Percentiles rank a stretch among this genome's conserved stretches.
These are phyloP conservation scores for Cyrtorhinus lividipennis DNA, from an alignment of 1,140 invertebrate species.

Conservation along the genomic window DNA sequence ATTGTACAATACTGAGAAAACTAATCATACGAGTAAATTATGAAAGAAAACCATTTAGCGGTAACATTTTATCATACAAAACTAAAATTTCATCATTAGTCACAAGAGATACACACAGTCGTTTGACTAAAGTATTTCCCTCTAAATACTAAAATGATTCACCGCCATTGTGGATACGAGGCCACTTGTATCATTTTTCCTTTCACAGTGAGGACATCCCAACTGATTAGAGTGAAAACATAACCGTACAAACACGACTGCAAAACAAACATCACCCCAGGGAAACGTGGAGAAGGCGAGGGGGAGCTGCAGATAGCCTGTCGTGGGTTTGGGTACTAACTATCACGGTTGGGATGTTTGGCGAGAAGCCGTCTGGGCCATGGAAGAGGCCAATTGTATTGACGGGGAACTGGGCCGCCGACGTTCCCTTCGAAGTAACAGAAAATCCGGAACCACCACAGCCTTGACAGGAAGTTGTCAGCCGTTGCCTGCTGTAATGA, in stretches of 20 bases:
- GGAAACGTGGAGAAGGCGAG: neutral
- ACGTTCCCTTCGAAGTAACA: slow-evolving; percentile 75
- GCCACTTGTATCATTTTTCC: too few relatives aligned
- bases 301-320: neutral
- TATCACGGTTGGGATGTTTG: slow-evolving; percentile 43
- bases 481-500: slow-evolving; percentile 40
- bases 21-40: slow-evolving; percentile 2
- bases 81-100: slow-evolving; percentile 7
- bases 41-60: slow-evolving; percentile 9
- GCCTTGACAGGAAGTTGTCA: slow-evolving; percentile 53
- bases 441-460: slow-evolving; percentile 76
- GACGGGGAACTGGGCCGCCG: slow-evolving; percentile 55
- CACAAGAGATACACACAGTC: neutral
- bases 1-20: neutral
- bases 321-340: slow-evolving; percentile 33
- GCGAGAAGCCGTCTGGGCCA: slow-evolving; percentile 54
- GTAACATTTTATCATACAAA: slow-evolving; percentile 1
- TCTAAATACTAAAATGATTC: too few relatives aligned
- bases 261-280: neutral
- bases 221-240: too few relatives aligned
- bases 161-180: too few relatives aligned
- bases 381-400: slow-evolving; percentile 73
- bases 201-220: too few relatives aligned
- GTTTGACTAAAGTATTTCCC: neutral
- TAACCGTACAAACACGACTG: too few relatives aligned